Base-by-base conservation (phyloP, 1,140 invertebrate species). In the Achroia grisella region DNA sequence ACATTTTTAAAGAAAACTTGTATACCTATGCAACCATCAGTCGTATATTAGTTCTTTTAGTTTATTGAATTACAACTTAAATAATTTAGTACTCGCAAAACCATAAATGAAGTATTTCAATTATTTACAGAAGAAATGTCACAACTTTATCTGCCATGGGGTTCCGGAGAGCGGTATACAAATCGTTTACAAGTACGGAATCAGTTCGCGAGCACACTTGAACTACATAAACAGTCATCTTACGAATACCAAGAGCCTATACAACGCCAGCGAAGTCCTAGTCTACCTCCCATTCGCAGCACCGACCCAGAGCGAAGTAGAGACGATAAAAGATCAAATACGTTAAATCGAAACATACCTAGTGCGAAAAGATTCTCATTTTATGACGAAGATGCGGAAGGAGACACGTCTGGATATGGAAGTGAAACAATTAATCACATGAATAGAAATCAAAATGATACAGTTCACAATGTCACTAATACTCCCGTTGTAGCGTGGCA, bases 401-500 rank as follows among this genome's bases (percentile, higher is more conserved):
- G 89, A 0, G 89, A 92, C 50, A 92, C 91, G 46, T 92, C 91
- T 15, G 91, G 91, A 10, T 93, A 93, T 62, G 91, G 90, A 10
- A 93, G 91, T 60, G 91, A 93, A 53, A 91, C 89, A 17, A 69
- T 89, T 1, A 90, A 87, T 44, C 79, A 87, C 35, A 76, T 71
- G 65, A 72, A 72, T 39, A 68, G 52, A 37, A 62, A 54, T 45
- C 62, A 62, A 5, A 34, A 64, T 55, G 23, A 47, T 65, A 15
- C 47, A 58, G 31, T 45, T 79, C 34, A 75, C 51, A 65, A 63
- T 31, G 33, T 62, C 44, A 54, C 43, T n/a, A 65, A 53, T 51
- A 60, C 65, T 37, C 60, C 68, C 14, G 61, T 78, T 3, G 64
- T 72, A 8, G 67, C 78, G 17, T 80, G 74, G 78, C 72, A 77